Conservation (phyloP, 2,113 vertebrate genomes). For the Melanocharis versteri region DNA sequence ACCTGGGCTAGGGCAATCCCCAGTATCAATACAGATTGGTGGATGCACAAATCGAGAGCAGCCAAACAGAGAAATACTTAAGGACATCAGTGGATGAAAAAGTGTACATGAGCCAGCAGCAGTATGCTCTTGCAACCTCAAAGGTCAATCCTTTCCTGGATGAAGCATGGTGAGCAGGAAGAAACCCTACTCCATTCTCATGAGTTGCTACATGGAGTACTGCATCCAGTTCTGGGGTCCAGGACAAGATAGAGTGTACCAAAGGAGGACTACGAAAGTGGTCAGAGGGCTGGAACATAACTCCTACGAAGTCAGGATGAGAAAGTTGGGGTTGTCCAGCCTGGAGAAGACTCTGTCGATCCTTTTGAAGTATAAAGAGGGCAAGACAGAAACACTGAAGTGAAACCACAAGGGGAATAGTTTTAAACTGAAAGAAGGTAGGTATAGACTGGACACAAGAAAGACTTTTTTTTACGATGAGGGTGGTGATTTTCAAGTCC, state of each 20-base stretch:
- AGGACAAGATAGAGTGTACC: neutral
- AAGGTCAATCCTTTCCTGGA: neutral
- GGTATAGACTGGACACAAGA: neutral
- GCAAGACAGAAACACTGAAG: neutral
- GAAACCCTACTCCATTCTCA: rapidly evolving
- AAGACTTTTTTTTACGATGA: rapidly evolving
- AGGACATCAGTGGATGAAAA: neutral
- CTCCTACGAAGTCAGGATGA: neutral
- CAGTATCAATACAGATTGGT: too few relatives aligned
- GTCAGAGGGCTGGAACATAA: neutral
- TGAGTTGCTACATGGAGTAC: neutral
- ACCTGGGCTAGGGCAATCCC: neutral
- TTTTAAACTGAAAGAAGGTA: neutral
- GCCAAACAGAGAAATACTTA: neutral
- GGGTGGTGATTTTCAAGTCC: neutral
- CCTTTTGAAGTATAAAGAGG: neutral
- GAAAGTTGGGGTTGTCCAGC: neutral
- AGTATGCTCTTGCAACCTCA: neutral
- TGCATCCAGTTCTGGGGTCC: neutral
- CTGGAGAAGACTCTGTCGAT: neutral
- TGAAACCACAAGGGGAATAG: neutral
- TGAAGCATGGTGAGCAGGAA: rapidly evolving
- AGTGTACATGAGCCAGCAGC: neutral
- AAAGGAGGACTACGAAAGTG: neutral
- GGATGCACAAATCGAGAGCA: neutral